Evolutionary conservation across 2,888 invertebrate genomes (phyloP).

Genomic region (Melanophora roralis): DNA sequence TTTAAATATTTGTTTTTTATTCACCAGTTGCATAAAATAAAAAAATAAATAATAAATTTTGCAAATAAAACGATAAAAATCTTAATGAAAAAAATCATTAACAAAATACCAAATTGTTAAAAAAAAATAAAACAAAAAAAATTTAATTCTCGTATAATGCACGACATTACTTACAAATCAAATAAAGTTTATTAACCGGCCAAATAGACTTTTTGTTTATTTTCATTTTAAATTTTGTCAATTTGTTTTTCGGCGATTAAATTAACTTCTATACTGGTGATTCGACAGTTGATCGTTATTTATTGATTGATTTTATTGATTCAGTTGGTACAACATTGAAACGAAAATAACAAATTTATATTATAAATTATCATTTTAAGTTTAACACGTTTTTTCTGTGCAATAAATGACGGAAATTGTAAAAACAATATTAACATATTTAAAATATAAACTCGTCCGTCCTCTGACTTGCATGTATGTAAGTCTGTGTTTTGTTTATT

Average conservation of each 20-base stretch:
- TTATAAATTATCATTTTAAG: constrained; percentile 19
- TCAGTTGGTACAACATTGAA: constrained; percentile 38
- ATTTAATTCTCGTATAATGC: background rate
- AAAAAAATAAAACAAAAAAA: background rate
- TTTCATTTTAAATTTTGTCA: background rate
- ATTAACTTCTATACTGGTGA: background rate
- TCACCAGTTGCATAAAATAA: background rate
- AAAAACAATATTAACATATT: constrained; percentile 31
- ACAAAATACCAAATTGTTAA: background rate
- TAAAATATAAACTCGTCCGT: constrained; percentile 9
- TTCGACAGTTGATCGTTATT: background rate
- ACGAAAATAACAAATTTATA: constrained; percentile 17
- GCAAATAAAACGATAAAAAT: constrained; percentile 25
- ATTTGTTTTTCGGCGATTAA: background rate
- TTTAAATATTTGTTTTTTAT: background rate
- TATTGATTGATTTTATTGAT: constrained; percentile 5
- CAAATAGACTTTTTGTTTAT: background rate
- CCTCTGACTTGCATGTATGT: background rate
- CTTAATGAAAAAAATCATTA: background rate
- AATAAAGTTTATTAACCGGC: constrained; percentile 46
- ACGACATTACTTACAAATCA: constrained; percentile 4
- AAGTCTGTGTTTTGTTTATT: constrained; percentile 5
- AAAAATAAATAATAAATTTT: background rate
- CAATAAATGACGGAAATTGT: constrained; percentile 56
- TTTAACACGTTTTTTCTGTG: constrained; percentile 36